Evolutionary conservation across 2,113 vertebrate species (phyloP).

Genomic region (Pimephales promelas): DNA sequence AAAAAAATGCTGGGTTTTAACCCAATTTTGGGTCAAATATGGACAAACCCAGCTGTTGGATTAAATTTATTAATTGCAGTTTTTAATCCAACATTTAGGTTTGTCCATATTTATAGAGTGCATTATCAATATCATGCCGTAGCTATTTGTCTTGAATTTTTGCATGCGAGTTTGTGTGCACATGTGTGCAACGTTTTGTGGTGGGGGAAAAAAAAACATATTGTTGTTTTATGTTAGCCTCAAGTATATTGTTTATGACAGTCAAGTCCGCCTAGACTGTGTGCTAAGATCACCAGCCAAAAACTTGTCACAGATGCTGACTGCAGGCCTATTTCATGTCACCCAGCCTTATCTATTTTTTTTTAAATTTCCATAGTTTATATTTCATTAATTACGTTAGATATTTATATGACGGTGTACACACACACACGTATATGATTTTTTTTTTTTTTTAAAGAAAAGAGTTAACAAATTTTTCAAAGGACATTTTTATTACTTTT

Average conservation of each 20-base stretch:
- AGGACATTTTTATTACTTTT: too few relatives aligned
- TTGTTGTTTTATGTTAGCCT: conserved; percentile 37
- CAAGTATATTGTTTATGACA: conserved; percentile 30
- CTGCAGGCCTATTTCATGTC: conserved; percentile 65
- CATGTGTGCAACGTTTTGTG: background rate
- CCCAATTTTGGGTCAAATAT: too few relatives aligned
- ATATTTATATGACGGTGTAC: background rate
- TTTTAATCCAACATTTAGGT: too few relatives aligned
- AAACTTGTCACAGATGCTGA: conserved; percentile 71
- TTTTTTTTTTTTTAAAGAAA: too few relatives aligned
- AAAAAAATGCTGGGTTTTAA: too few relatives aligned
- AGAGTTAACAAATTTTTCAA: too few relatives aligned
- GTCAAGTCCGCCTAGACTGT: background rate
- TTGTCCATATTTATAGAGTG: too few relatives aligned
- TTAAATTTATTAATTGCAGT: too few relatives aligned
- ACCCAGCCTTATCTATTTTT: conserved; percentile 72
- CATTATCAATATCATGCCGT: conserved; percentile 7
- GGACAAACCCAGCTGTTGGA: too few relatives aligned
- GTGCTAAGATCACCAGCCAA: conserved; percentile 67
- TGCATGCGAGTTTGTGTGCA: background rate
- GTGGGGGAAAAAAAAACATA: background rate
- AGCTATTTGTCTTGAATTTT: background rate
- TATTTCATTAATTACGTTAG: too few relatives aligned
- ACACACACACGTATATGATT: too few relatives aligned
- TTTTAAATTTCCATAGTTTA: conserved; percentile 56